These are phyloP conservation scores for Nothocercus nigrocapillus DNA, from an alignment of 2,113 vertebrate species.

Conservation along the genomic window DNA sequence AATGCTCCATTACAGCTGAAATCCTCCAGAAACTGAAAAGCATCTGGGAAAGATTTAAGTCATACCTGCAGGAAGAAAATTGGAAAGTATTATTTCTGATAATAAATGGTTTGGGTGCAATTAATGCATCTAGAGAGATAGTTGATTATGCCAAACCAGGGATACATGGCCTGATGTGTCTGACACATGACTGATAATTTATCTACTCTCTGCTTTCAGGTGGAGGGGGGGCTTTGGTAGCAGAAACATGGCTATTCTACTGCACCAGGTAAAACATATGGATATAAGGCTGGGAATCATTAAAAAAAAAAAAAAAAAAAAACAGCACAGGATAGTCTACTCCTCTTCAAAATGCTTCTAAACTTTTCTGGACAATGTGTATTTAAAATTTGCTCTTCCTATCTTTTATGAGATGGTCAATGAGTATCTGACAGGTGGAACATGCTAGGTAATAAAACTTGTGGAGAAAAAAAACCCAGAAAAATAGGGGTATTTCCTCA, in stretches of 20 bases:
- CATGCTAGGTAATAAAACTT: background rate
- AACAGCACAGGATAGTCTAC: background rate
- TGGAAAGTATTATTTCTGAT: background rate
- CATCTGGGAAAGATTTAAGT: background rate
- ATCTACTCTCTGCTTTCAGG: background rate
- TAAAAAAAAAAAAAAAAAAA: background rate
- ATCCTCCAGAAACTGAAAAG: background rate
- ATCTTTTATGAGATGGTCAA: background rate
- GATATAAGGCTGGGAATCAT: background rate
- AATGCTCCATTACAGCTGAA: background rate
- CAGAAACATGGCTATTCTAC: background rate
- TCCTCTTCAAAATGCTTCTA: background rate
- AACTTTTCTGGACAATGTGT: background rate
- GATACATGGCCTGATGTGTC: background rate
- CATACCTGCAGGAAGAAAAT: background rate
- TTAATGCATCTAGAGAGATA: background rate
- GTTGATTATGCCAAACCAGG: background rate
- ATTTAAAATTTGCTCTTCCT: background rate
- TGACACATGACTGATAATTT: background rate
- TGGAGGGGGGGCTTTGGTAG: background rate
- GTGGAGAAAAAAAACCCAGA: background rate
- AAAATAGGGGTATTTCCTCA: background rate
- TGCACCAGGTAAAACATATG: background rate
- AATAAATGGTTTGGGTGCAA: background rate
- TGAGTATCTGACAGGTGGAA: background rate